These are phyloP conservation scores for Microcebus tavaratra DNA, from an alignment of 2,113 vertebrate species.

Conservation along the genomic window DNA sequence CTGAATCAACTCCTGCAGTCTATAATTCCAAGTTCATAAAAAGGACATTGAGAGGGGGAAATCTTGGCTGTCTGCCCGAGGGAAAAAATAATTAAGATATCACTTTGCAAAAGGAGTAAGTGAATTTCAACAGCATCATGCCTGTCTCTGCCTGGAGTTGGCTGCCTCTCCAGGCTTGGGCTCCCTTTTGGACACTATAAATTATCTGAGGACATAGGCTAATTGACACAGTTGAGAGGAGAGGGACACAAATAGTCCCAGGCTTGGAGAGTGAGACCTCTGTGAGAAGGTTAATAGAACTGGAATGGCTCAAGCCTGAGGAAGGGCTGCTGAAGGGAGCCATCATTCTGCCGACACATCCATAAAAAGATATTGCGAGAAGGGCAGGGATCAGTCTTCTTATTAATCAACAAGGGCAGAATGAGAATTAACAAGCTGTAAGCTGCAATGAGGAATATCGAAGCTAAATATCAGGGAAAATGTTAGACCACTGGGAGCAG, in stretches of 20 bases:
- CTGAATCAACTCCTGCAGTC: slow-evolving; percentile 27
- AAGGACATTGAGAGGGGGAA: slow-evolving; percentile 64
- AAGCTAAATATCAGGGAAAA: slow-evolving; percentile 51
- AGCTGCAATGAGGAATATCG: slow-evolving; percentile 40
- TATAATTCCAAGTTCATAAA: slow-evolving; percentile 62
- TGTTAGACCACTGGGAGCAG: slow-evolving; percentile 8
- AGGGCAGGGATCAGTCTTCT: slow-evolving; percentile 30
- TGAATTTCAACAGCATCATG: slow-evolving; percentile 55
- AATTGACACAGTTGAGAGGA: slow-evolving; percentile 64
- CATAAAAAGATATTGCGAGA: slow-evolving; percentile 47
- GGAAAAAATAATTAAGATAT: slow-evolving; percentile 71
- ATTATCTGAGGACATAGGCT: slow-evolving; percentile 56
- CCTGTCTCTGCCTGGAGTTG: slow-evolving; percentile 13
- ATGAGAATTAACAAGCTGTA: slow-evolving; percentile 57
- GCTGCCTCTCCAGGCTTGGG: not conserved
- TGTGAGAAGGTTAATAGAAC: slow-evolving; percentile 26
- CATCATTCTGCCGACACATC: slow-evolving; percentile 45
- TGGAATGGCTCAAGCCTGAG: not conserved
- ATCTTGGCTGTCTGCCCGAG: slow-evolving; percentile 55
- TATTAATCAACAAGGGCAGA: slow-evolving; percentile 55
- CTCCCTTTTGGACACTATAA: slow-evolving; percentile 52
- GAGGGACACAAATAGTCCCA: slow-evolving; percentile 41
- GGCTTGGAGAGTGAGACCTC: slow-evolving; percentile 49
- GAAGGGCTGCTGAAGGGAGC: slow-evolving; percentile 13
- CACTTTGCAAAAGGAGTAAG: slow-evolving; percentile 65